Evolutionary conservation across 92 coral and sea anemone genomes (phyloP).

Genomic region (Palythoa caribaeorum): DNA sequence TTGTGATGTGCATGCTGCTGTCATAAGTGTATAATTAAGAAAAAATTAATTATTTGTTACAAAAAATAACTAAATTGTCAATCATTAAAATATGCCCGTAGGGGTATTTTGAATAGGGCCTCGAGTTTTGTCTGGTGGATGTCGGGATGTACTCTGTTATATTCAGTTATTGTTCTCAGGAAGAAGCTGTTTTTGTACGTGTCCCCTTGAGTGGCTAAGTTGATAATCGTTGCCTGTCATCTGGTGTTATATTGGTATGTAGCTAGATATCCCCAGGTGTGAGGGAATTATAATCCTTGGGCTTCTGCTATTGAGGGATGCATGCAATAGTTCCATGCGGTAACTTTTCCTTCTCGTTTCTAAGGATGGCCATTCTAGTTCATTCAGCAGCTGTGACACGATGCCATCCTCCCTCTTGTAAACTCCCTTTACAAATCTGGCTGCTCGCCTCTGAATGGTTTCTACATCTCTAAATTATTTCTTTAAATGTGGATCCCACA

Average conservation of each 20-base stretch:
- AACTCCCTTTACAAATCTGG: not conserved
- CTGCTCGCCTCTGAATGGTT: constrained; percentile 12
- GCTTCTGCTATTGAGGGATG: not conserved
- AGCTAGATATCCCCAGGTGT: not conserved
- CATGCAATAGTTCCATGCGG: not conserved
- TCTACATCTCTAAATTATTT: not conserved
- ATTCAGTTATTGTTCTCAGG: too few species aligned
- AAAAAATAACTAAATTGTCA: too few species aligned
- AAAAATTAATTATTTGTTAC: too few species aligned
- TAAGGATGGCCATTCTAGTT: not conserved
- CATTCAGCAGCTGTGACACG: not conserved
- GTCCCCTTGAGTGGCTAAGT: not conserved
- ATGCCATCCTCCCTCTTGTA: constrained; percentile 14
- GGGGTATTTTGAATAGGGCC: too few species aligned
- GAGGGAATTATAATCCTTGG: not conserved
- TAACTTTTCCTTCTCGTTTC: constrained; percentile 3
- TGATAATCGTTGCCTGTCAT: not conserved
- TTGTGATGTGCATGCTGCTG: too few species aligned
- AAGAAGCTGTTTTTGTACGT: too few species aligned
- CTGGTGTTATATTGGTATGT: not conserved
- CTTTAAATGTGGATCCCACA: constrained; percentile 27
- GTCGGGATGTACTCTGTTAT: too few species aligned
- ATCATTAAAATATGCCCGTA: too few species aligned
- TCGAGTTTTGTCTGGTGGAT: too few species aligned
- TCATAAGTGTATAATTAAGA: too few species aligned